phyloP scores from a whole-genome alignment of 2,113 vertebrate species.

The Synchiropus splendidus region DNA sequence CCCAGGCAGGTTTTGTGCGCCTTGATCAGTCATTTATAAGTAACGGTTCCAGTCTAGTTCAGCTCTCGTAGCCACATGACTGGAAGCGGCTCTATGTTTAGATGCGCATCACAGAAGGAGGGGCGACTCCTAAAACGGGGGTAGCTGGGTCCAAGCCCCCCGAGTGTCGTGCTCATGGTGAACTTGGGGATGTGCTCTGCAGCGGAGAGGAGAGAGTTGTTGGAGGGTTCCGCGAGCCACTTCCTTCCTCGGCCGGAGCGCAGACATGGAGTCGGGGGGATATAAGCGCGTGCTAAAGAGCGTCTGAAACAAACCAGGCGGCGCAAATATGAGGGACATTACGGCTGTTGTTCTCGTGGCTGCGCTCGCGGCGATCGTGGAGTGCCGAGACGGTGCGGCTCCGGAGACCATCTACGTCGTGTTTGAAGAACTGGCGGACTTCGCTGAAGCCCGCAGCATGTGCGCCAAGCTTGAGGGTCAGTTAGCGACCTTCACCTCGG shows the following conservation, averaged over 20 bases:
- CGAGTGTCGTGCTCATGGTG: too few species aligned
- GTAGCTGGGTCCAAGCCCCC: too few species aligned
- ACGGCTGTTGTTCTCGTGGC: conserved; percentile 20
- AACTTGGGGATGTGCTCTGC: conserved; percentile 8
- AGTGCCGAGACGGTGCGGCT: neutral
- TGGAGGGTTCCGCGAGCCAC: conserved; percentile 10
- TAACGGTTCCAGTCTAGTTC: too few species aligned
- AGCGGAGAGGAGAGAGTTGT: conserved; percentile 1
- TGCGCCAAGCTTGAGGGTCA: conserved; percentile 23
- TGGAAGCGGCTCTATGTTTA: too few species aligned
- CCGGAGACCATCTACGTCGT: conserved; percentile 17
- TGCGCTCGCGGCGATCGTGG: conserved; percentile 15
- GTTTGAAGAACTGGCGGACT: conserved; percentile 5
- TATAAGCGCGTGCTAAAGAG: conserved; percentile 39
- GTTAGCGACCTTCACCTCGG: conserved; percentile 47
- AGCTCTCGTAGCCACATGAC: too few species aligned
- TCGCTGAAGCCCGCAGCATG: conserved; percentile 17
- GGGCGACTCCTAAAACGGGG: too few species aligned
- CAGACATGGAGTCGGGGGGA: conserved; percentile 28
- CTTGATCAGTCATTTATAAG: too few species aligned
- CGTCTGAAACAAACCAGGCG: conserved; percentile 11
- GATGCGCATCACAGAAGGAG: too few species aligned
- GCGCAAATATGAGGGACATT: conserved; percentile 37
- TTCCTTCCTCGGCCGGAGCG: conserved; percentile 40
- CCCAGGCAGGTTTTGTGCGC: too few species aligned